Evolutionary conservation across 2,888 invertebrate genomes (phyloP).

Genomic region (Pseudococcus longispinus): DNA sequence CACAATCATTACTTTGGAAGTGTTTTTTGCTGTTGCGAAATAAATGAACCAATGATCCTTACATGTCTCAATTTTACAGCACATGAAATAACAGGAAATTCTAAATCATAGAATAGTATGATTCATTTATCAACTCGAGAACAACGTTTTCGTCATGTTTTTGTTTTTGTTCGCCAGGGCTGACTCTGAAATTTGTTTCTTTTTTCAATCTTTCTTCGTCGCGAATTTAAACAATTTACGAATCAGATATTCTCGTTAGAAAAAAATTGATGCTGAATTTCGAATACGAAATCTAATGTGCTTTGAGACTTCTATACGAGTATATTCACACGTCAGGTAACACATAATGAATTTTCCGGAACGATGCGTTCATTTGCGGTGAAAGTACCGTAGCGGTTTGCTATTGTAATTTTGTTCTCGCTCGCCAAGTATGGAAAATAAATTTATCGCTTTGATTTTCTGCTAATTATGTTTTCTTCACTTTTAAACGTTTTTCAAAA

Average conservation of each 20-base stretch:
- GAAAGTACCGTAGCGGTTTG: constrained; percentile 17
- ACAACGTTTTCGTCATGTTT: not conserved
- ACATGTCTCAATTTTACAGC: not conserved
- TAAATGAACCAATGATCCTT: constrained; percentile 13
- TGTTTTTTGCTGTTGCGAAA: constrained; percentile 4
- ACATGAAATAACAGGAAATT: constrained; percentile 23
- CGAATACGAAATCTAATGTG: not conserved
- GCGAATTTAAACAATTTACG: not conserved
- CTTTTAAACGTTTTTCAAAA: not conserved
- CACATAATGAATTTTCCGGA: constrained; percentile 11
- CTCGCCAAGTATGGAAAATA: not conserved
- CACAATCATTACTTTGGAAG: not conserved
- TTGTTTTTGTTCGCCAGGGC: not conserved
- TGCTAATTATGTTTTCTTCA: not conserved
- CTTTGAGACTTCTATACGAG: not conserved
- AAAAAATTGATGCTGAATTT: not conserved
- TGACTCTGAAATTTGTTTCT: not conserved
- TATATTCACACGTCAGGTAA: constrained; percentile 32
- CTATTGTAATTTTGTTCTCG: not conserved
- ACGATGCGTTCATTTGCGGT: not conserved
- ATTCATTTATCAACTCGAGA: not conserved
- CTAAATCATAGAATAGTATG: not conserved
- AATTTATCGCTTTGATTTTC: not conserved
- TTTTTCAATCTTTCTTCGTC: not conserved
- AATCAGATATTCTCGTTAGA: not conserved